Evolutionary conservation across 92 coral and sea anemone genomes (phyloP), one percentile per base, ranked within the genome.

Genomic region (Actinostola sp.): DNA sequence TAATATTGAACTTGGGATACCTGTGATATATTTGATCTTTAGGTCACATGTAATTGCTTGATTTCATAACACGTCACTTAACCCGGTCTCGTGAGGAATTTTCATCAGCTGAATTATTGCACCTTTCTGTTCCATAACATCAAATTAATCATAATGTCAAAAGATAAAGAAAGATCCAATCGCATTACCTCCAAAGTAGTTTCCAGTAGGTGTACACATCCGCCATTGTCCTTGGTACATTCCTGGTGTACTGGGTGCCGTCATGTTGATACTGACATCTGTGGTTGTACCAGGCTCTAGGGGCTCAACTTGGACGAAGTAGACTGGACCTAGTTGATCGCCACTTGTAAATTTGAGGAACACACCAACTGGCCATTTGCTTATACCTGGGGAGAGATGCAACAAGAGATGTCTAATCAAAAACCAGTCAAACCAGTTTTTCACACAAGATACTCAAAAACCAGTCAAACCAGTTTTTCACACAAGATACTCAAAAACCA

Each of bases 201-300:
- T 90, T 27, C 98, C 98, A 28, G 89, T 61, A 0, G 97, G 90
- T n/a, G 94, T 82, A 61, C 98, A 94, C 98, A 94, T 91, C 48
- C 98, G 78, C 98, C 98, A 94, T 49, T 94, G 97, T 0, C 97
- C 97, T 54, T 91, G 98, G 26, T 75, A 94, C 85, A 94, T 94
- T 27, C 98, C 98, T 39, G 81, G 76, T 21, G 50, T 85, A 16
- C 85, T 72, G 1, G 98, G 98, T 35, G 98, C 84, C 20, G 88
- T 74, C 98, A 93, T 93, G 77, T 93, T 88, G 12, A 93, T 80
- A 65, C 97, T 88, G 30, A 94, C 83, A 61, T 91, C 98, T 14
- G 86, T 64, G 13, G 78, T 66, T 62, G 85, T 82, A 11, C 95
- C 92, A 72, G 92, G 79, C 38, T 61, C 77, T 32, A 92, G 72